Evolutionary conservation across 2,888 invertebrate species (phyloP), one percentile per base, ranked within the genome.

Genomic region (Mimas tiliae): DNA sequence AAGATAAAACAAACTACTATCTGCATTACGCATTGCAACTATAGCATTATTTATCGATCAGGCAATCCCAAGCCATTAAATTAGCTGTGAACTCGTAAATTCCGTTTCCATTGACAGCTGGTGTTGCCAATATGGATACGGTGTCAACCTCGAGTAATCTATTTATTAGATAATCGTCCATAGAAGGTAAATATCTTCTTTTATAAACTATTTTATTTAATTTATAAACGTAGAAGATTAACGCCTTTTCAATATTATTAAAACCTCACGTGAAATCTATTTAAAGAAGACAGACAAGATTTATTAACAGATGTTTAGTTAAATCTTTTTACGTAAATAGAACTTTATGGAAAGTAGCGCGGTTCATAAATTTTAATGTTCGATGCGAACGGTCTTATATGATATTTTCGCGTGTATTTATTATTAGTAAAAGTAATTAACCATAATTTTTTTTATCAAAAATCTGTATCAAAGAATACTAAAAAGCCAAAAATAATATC

Each of bases 131-230:
- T 55, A 58, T 65, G 58, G 65, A 48, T 47, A 58, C 58, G 21
- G 48, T 38, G n/a, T 63, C 53, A 45, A 53, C 63, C 52, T 16
- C 52, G 45, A 33, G 21, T 52, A 27, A 53, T 38, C 34, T 19
- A 45, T 63, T 33, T 52, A 47, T 63, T 63, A 63, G 16, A 45
- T 14, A 63, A 53, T 62, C 47, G 11, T 52, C 63, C 66, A 14
- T 66, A 53, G 63, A 66, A 45, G 63, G 63, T 53, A 47, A 45
- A 66, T 63, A 62, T 48, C 66, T 66, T 66, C 52, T 63, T 53
- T 58, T 58, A 55, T n/a, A n/a, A n/a, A n/a, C n/a, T n/a, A n/a
- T n/a, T n/a, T n/a, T n/a, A n/a, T n/a, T n/a, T n/a, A n/a, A n/a
- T n/a, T n/a, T n/a, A n/a, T 65, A 19, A 47, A 48, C 51, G 19